Evolutionary conservation across 2,888 invertebrate species (phyloP).

Genomic region (Toxonevra muliebris): DNA sequence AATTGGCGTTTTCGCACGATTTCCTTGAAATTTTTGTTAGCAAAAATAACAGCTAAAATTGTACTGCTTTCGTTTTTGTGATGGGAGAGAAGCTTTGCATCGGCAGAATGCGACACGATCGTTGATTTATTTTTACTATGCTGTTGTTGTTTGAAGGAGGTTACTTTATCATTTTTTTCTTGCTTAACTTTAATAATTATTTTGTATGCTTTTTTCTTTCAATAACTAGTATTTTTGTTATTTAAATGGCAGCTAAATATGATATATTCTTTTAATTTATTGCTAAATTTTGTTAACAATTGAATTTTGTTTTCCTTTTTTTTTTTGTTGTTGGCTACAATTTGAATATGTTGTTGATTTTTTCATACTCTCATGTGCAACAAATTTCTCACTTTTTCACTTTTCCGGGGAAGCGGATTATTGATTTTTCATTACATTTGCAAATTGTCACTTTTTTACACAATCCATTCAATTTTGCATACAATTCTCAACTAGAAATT

Average conservation of each 20-base stretch:
- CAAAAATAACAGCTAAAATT: too few species aligned
- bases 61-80: too few species aligned
- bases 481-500: neutral
- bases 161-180: neutral
- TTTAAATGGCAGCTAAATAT: constrained; percentile 57
- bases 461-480: neutral
- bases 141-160: neutral
- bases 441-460: constrained; percentile 1
- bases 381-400: neutral
- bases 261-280: neutral
- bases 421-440: constrained; percentile 50
- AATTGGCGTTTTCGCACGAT: constrained; percentile 1
- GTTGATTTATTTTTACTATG: neutral
- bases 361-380: constrained; percentile 22
- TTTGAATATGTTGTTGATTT: constrained; percentile 41
- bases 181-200: neutral
- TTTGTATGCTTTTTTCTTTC: neutral
- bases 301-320: constrained; percentile 19
- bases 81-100: too few species aligned
- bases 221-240: constrained; percentile 77
- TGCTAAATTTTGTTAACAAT: neutral
- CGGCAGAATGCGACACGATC: neutral
- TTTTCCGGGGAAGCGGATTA: constrained; percentile 38
- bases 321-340: constrained; percentile 21
- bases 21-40: too few species aligned